Base-by-base conservation (phyloP, 2,888 invertebrate species). In the Temnothorax unifasciatus region DNA sequence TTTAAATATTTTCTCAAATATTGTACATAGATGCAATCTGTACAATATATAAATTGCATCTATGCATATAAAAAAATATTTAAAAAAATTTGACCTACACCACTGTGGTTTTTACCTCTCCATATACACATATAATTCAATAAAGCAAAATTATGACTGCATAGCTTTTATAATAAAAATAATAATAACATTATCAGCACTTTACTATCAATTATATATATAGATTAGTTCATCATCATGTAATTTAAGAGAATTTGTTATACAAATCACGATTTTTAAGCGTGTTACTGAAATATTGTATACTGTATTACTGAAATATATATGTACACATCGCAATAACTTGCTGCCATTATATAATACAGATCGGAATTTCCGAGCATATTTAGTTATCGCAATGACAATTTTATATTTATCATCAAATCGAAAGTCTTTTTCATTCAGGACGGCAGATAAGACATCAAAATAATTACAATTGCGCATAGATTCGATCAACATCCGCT, bases 401-500 rank as follows among this genome's bases (percentile, higher is more conserved):
- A 68, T 15, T 25, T 38, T n/a, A 38, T 29, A 38, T 54, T 44
- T 5, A 8, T 50, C 25, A 61, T 75, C 41, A 77, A 21, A 34
- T 44, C 29, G 44, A 9, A 54, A 54, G 15, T 21, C 21, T 47
- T 15, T 59, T 69, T 21, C 29, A 13, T 41, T 66, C 50, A n/a
- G 25, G 1, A 25, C 18, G 6, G 6, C 18, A n/a, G 50, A 52
- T 44, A 9, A 61, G 3, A 25, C 0, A 52, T n/a, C 54, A 1
- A 29, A 15, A 13, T 57, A 57, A 69, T 68, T 79, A 57, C 9
- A 15, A 79, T 77, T 54, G 50, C 41, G 9, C 5, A 13, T 25
- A 44, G 61, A 77, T 41, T 50, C 15, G n/a, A 6, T 18, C 44
- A 29, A 74, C 5, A n/a, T 57, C 5, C 9, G 2, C 13, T 57